These are phyloP conservation scores for Ammodytes marinus DNA, from an alignment of 2,113 vertebrate species.

Conservation along the genomic window DNA sequence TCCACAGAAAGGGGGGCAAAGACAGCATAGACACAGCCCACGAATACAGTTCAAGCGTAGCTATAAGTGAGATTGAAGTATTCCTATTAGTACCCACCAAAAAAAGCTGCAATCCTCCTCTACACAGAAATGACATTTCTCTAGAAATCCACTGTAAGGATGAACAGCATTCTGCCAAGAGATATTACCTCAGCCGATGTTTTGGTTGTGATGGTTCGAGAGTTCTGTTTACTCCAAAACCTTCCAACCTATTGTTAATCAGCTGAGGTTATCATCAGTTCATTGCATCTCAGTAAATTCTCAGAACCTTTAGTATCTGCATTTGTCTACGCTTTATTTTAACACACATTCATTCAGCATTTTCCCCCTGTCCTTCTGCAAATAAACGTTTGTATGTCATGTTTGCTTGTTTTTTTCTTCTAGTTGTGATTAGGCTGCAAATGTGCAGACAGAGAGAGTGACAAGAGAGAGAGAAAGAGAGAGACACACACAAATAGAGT, in stretches of 20 bases:
- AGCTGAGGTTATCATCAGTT: background rate
- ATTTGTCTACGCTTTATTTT: background rate
- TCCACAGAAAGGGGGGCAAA: background rate
- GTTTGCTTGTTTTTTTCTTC: conserved; percentile 2
- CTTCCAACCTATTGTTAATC: background rate
- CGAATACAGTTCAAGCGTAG: background rate
- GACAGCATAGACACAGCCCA: background rate
- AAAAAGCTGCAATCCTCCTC: background rate
- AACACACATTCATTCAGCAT: background rate
- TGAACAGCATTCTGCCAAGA: background rate
- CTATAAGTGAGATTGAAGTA: background rate
- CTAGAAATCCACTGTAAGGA: background rate
- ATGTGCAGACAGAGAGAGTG: conserved; percentile 26
- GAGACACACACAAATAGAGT: conserved; percentile 20
- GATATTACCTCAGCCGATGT: background rate
- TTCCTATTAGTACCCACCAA: background rate
- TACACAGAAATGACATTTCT: background rate
- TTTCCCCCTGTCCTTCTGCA: background rate
- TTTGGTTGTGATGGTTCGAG: background rate
- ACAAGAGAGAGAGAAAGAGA: conserved; percentile 20
- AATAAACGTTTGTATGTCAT: conserved; percentile 8
- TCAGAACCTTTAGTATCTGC: background rate
- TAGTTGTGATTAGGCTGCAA: conserved; percentile 28
- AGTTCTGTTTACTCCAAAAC: background rate
- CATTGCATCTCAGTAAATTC: background rate